Conservation (phyloP, 2,113 vertebrate species). For the Leucosticte australis region DNA sequence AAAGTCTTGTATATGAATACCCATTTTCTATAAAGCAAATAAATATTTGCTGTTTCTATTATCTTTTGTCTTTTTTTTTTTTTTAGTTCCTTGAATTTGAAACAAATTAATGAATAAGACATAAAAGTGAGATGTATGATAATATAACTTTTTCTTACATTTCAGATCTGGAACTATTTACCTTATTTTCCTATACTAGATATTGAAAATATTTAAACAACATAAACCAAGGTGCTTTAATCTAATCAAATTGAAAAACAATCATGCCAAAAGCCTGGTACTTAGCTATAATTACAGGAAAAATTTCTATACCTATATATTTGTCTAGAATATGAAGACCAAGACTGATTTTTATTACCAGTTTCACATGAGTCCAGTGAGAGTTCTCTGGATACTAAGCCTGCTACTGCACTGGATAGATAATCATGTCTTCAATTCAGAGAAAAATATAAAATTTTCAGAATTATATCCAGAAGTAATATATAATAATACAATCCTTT, state of each 20-base stretch:
- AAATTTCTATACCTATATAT: not conserved
- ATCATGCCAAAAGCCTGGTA: conserved; percentile 38
- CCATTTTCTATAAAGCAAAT: conserved; percentile 16
- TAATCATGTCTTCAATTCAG: not conserved
- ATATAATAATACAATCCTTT: not conserved
- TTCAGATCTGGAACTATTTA: conserved; percentile 61
- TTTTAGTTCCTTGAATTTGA: conserved; percentile 25
- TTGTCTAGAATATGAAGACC: not conserved
- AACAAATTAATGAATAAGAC: conserved; percentile 30
- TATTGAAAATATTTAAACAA: conserved; percentile 62
- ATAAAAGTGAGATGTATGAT: not conserved
- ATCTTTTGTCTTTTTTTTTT: not conserved
- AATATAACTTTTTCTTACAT: not conserved
- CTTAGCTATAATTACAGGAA: conserved; percentile 42
- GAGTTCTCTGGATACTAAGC: not conserved
- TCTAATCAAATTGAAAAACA: conserved; percentile 60
- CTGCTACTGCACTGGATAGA: not conserved
- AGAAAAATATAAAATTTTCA: not conserved
- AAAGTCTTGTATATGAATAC: not conserved
- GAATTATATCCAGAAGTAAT: not conserved
- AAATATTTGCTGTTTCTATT: conserved; percentile 17
- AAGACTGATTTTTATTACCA: not conserved
- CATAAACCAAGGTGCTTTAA: conserved; percentile 25
- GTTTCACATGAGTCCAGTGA: not conserved
- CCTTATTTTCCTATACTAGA: conserved; percentile 28